phyloP scores from a whole-genome alignment of 2,888 invertebrate species.

The Machimus atricapillus region DNA sequence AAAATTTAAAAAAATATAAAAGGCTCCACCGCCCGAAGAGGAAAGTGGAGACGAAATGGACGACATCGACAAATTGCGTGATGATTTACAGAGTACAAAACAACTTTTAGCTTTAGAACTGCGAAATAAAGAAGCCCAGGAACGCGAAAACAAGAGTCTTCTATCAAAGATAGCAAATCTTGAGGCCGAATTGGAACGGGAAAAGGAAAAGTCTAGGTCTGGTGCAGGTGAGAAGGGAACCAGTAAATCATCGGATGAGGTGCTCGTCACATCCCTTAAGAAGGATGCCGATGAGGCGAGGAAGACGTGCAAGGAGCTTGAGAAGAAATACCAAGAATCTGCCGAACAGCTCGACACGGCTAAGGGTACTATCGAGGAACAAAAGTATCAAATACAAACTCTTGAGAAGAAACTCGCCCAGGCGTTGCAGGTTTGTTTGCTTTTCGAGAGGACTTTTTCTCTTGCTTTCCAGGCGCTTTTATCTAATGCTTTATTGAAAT shows the following conservation, averaged over 20 bases:
- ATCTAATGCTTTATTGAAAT: constrained; percentile 3
- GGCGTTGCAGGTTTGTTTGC: constrained; percentile 8
- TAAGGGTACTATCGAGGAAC: constrained; percentile 79
- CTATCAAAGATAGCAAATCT: constrained; percentile 79
- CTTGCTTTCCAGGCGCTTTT: constrained; percentile 9
- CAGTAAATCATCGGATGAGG: constrained; percentile 66
- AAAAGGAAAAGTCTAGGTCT: constrained; percentile 65
- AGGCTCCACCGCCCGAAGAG: constrained; percentile 63
- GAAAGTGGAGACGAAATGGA: constrained; percentile 86
- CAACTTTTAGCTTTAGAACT: constrained; percentile 88
- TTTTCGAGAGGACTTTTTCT: not conserved
- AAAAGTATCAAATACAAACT: constrained; percentile 76
- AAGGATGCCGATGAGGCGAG: constrained; percentile 78
- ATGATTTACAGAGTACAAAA: constrained; percentile 90
- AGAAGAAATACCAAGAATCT: constrained; percentile 78
- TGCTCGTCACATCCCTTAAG: constrained; percentile 73
- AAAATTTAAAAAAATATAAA: not conserved
- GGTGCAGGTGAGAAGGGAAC: constrained; percentile 50
- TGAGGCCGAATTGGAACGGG: constrained; percentile 81
- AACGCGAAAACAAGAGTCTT: constrained; percentile 84
- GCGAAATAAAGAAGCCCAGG: constrained; percentile 83
- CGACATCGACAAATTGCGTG: constrained; percentile 88
- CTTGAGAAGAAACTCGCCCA: constrained; percentile 71
- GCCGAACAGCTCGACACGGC: constrained; percentile 79
- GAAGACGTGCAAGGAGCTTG: constrained; percentile 79